phyloP scores from a whole-genome alignment of 2,888 invertebrate species.

The Orgyia antiqua region DNA sequence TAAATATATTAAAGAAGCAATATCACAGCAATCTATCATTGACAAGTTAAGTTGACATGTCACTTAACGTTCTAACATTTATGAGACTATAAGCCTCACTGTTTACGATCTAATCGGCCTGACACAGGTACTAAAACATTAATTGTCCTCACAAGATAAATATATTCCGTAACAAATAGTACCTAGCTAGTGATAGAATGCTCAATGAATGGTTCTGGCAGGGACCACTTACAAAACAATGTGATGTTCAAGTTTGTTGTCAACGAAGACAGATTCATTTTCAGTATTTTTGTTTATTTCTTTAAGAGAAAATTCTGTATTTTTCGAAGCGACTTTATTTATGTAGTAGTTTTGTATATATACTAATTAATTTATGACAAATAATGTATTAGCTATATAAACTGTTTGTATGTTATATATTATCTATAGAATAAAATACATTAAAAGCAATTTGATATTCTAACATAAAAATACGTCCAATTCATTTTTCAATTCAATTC shows the following conservation, averaged over 20 bases:
- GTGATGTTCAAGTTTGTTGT: constrained; percentile 3
- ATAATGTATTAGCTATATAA: no score
- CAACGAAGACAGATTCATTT: constrained; percentile 3
- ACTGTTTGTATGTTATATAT: no score
- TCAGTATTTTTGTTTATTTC: no score
- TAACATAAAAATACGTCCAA: no score
- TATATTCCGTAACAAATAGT: constrained; percentile 4
- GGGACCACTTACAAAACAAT: constrained; percentile 4
- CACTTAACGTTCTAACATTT: constrained; percentile 6
- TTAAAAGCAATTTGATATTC: no score
- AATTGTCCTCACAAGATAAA: constrained; percentile 1
- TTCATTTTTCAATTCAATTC: no score
- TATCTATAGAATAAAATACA: no score
- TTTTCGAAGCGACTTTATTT: no score
- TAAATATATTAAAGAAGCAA: no score
- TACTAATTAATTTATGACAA: no score
- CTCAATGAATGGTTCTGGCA: constrained; percentile 7
- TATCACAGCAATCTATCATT: background rate
- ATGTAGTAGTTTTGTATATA: no score
- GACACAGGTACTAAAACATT: constrained; percentile 7
- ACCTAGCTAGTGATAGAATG: background rate
- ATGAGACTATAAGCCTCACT: constrained; percentile 5
- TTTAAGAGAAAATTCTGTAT: no score
- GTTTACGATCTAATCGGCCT: constrained; percentile 6
- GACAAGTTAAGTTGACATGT: constrained; percentile 2